Conservation (phyloP, 2,888 invertebrate genomes). For the Sarcophaga rosellei region DNA sequence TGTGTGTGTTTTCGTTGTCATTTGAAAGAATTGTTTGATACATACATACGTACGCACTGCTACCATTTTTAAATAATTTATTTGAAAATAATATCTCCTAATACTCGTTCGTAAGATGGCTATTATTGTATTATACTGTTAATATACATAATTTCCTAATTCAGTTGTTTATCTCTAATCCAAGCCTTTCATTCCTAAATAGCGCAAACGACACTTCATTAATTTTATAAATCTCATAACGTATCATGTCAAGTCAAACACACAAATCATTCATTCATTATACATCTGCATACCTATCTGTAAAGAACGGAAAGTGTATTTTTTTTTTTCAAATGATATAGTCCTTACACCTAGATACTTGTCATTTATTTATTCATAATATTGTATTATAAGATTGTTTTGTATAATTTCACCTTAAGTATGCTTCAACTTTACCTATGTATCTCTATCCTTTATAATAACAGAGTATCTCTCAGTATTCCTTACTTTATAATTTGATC, state of each 20-base stretch:
- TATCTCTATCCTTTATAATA: too few relatives aligned
- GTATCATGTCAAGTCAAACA: not conserved
- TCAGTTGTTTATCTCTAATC: slow-evolving; percentile 43
- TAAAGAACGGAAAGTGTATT: not conserved
- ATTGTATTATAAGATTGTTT: too few relatives aligned
- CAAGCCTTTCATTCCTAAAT: slow-evolving; percentile 35
- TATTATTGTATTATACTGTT: slow-evolving; percentile 50
- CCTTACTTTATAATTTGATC: too few relatives aligned
- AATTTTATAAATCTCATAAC: slow-evolving; percentile 8
- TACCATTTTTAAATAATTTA: slow-evolving; percentile 47
- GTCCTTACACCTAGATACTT: too few relatives aligned
- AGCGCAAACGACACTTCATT: slow-evolving; percentile 11
- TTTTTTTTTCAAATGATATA: too few relatives aligned
- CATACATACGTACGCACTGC: slow-evolving; percentile 43
- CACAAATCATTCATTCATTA: not conserved
- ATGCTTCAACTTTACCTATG: too few relatives aligned
- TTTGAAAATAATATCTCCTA: slow-evolving; percentile 23
- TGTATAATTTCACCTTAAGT: too few relatives aligned
- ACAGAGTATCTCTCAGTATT: too few relatives aligned
- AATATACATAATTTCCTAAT: slow-evolving; percentile 29
- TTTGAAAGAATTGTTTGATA: slow-evolving; percentile 37
- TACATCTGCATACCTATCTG: not conserved
- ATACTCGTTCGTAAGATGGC: slow-evolving; percentile 12
- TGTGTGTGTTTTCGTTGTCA: slow-evolving; percentile 48
- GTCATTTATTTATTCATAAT: too few relatives aligned